Evolutionary conservation across 2,888 invertebrate genomes (phyloP).

Genomic region (Euspilapteryx auroguttella): DNA sequence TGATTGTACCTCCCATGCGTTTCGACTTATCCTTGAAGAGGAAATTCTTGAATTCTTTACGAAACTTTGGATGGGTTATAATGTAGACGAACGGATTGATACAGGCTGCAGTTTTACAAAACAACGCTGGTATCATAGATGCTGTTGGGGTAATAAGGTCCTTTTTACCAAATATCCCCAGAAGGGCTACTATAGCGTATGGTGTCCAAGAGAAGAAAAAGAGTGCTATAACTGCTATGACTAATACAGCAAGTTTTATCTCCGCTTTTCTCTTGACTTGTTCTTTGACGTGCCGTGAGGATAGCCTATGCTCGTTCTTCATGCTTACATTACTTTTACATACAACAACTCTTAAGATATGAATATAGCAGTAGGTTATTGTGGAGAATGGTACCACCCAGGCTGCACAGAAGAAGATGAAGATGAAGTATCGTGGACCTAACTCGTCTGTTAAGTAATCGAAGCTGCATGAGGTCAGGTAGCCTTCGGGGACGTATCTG

Average conservation of each 20-base stretch:
- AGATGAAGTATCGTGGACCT: constrained; percentile 67
- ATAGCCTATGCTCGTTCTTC: constrained; percentile 48
- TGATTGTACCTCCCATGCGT: constrained; percentile 34
- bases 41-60: constrained; percentile 59
- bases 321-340: constrained; percentile 41
- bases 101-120: constrained; percentile 81
- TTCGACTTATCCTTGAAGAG: constrained; percentile 36
- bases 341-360: constrained; percentile 68
- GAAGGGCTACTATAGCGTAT: constrained; percentile 73
- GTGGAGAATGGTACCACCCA: constrained; percentile 73
- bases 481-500: constrained; percentile 81
- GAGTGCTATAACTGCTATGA: constrained; percentile 68
- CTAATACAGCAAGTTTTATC: constrained; percentile 68
- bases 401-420: constrained; percentile 73
- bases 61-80: constrained; percentile 77
- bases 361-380: constrained; percentile 74
- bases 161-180: constrained; percentile 70
- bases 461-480: constrained; percentile 82
- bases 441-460: constrained; percentile 75
- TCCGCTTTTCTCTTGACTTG: constrained; percentile 72
- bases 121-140: constrained; percentile 77
- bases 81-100: constrained; percentile 81
- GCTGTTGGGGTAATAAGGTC: constrained; percentile 67
- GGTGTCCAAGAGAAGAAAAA: constrained; percentile 86
- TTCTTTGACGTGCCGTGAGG: constrained; percentile 59